Percentiles rank a stretch among this genome's conserved stretches.
Conservation (phyloP, 2,888 invertebrate species). For the Dynastes hyllus region DNA sequence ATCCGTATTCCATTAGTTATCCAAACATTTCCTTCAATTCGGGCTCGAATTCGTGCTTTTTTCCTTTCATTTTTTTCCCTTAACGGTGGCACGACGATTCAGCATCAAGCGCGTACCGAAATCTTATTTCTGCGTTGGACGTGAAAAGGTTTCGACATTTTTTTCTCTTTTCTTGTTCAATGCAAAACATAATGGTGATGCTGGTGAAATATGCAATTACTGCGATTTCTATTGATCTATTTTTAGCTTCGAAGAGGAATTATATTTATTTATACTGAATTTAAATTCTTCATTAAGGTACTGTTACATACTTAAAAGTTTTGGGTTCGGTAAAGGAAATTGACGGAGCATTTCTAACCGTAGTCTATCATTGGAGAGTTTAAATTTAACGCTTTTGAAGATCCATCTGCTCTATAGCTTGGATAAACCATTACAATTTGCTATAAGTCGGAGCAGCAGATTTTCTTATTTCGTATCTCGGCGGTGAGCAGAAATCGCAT, state of each 20-base stretch:
- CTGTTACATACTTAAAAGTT: no score
- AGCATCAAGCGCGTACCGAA: not conserved
- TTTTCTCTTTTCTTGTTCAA: not conserved
- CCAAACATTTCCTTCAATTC: constrained; percentile 33
- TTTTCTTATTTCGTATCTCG: no score
- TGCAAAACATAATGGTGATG: not conserved
- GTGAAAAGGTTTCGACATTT: constrained; percentile 11
- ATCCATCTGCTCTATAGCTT: no score
- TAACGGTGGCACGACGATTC: not conserved
- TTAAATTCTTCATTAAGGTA: not conserved
- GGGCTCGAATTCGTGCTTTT: constrained; percentile 1
- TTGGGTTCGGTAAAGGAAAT: no score
- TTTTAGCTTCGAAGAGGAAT: not conserved
- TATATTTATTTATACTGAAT: not conserved
- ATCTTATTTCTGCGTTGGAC: not conserved
- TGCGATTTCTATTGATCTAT: no score
- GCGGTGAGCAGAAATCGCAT: no score
- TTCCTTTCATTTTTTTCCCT: not conserved
- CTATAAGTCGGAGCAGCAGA: no score
- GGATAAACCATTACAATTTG: no score
- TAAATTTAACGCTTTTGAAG: no score
- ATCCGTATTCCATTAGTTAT: constrained; percentile 42
- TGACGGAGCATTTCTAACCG: no score
- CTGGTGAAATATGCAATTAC: not conserved
- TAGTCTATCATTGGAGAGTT: no score